These are phyloP conservation scores for Belonocnema kinseyi DNA, from an alignment of 1,140 invertebrate genomes.

Conservation along the genomic window DNA sequence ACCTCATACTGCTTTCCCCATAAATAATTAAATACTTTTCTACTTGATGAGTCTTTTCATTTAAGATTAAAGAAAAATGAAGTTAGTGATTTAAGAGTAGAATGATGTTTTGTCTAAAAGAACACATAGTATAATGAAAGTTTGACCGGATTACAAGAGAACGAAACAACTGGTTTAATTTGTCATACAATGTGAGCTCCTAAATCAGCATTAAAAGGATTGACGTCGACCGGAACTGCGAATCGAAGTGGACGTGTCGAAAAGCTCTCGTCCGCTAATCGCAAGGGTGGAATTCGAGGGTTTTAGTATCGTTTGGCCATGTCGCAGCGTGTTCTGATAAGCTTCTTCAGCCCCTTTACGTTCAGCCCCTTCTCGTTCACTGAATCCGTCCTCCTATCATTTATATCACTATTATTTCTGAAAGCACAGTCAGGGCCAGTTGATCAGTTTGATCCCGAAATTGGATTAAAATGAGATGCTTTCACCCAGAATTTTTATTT, in stretches of 20 bases:
- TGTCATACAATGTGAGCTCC: conserved; percentile 39
- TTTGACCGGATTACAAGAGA: conserved; percentile 42
- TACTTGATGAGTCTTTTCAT: too few species aligned
- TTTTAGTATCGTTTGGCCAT: conserved; percentile 49
- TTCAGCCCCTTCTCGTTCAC: conserved; percentile 14
- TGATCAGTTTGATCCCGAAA: too few species aligned
- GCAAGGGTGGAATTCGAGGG: conserved; percentile 46
- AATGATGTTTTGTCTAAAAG: not conserved
- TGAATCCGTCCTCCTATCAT: too few species aligned
- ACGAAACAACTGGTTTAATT: conserved; percentile 56
- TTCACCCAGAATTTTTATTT: too few species aligned
- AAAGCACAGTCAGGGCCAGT: too few species aligned
- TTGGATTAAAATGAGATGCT: too few species aligned
- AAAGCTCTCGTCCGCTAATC: conserved; percentile 53
- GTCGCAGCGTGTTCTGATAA: conserved; percentile 53
- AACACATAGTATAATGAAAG: conserved; percentile 47
- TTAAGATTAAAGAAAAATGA: too few species aligned
- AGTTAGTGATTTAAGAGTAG: too few species aligned
- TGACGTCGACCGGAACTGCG: conserved; percentile 14
- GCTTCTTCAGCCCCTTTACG: conserved; percentile 34
- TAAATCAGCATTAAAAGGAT: conserved; percentile 50
- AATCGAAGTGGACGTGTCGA: conserved; percentile 38
- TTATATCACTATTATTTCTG: too few species aligned
- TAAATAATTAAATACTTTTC: too few species aligned
- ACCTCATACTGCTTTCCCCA: too few species aligned